Evolutionary conservation across 2,113 vertebrate genomes (phyloP).

Genomic region (Cnemophilus loriae): DNA sequence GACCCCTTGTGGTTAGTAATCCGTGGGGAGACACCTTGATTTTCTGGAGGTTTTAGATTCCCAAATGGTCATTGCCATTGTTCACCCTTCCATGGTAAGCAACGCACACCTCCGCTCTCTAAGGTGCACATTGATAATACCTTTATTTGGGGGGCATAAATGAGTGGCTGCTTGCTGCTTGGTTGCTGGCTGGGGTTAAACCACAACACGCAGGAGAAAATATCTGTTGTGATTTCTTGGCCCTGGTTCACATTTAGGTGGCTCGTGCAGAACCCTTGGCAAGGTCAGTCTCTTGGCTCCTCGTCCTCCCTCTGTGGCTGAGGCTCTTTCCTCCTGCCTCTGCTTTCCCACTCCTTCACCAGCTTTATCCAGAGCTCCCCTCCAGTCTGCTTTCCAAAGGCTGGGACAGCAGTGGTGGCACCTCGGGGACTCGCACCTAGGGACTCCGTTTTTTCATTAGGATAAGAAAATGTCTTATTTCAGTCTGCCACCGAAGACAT

Average conservation of each 20-base stretch:
- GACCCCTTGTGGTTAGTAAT: not conserved
- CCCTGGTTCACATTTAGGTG: accelerated
- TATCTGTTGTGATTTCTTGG: not conserved
- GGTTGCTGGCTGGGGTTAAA: not conserved
- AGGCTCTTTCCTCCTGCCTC: not conserved
- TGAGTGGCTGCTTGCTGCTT: accelerated
- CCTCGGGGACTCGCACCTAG: accelerated
- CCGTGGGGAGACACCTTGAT: not conserved
- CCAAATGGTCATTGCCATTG: not conserved
- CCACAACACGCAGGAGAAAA: accelerated
- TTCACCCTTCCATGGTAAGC: not conserved
- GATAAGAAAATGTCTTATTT: not conserved
- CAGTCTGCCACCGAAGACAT: not conserved
- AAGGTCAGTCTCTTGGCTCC: not conserved
- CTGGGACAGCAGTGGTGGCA: not conserved
- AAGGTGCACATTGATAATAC: not conserved
- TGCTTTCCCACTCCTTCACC: not conserved
- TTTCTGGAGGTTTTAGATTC: not conserved
- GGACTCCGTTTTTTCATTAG: not conserved
- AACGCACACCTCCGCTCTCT: not conserved
- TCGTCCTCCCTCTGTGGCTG: not conserved
- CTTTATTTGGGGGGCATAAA: not conserved
- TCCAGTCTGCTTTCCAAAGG: not conserved
- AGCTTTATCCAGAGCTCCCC: not conserved
- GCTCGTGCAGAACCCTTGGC: not conserved